A percentile compares a stretch with the other conserved stretches of the same genome.
phyloP scores from a whole-genome alignment of 1,140 invertebrate species.

The Leptopilina boulardi region DNA sequence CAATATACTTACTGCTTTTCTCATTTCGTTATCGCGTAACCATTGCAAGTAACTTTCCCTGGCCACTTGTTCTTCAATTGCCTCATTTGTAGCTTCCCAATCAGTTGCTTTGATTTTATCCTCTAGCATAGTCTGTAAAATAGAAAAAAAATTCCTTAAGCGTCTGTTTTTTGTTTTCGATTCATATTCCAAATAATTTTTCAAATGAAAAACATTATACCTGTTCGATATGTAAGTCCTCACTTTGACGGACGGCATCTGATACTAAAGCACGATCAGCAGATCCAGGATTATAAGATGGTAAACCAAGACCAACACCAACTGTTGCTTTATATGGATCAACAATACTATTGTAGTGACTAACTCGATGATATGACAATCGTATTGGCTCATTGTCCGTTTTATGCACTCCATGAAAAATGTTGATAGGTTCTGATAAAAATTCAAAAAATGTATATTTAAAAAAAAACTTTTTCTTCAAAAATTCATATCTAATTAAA shows the following conservation, averaged over 20 bases:
- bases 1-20: conserved; percentile 73
- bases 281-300: conserved; percentile 87
- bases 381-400: conserved; percentile 90
- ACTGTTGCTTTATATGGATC: conserved; percentile 92
- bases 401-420: conserved; percentile 87
- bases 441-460: conserved; percentile 6
- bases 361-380: conserved; percentile 92
- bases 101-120: conserved; percentile 95
- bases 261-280: conserved; percentile 86
- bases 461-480: conserved; percentile 6
- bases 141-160: conserved; percentile 19
- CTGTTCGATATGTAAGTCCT: conserved; percentile 91
- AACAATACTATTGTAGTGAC: conserved; percentile 94
- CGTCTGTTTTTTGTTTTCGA: not conserved
- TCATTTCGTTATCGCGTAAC: conserved; percentile 84
- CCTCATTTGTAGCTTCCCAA: conserved; percentile 95
- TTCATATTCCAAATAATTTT: not conserved
- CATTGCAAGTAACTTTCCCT: conserved; percentile 93
- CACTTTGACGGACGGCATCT: conserved; percentile 89
- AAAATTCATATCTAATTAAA: conserved; percentile 31
- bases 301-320: conserved; percentile 91
- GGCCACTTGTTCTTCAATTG: conserved; percentile 93
- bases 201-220: conserved; percentile 60
- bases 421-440: conserved; percentile 90
- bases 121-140: conserved; percentile 89